Conservation (phyloP, 1,140 invertebrate genomes). For the Hylyphantes graminicola region DNA sequence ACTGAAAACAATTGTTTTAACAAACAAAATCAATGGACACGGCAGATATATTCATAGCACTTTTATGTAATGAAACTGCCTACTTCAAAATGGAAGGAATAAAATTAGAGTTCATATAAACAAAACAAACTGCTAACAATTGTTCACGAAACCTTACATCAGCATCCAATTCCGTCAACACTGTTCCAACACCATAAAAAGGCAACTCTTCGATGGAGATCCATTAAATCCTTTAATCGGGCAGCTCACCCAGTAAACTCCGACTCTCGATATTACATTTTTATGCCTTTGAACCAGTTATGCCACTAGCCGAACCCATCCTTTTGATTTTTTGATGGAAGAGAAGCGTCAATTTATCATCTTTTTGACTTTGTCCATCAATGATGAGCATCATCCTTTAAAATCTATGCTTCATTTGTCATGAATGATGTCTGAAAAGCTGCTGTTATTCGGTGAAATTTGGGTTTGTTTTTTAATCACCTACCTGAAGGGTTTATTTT, state of each 20-base stretch:
- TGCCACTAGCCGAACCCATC: constrained; percentile 11
- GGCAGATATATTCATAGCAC: too few relatives aligned
- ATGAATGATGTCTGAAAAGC: background rate
- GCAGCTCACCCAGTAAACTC: constrained; percentile 45
- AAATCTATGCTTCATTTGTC: constrained; percentile 17
- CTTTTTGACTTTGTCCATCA: background rate
- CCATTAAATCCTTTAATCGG: constrained; percentile 34
- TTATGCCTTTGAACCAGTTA: constrained; percentile 33
- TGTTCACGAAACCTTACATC: too few relatives aligned
- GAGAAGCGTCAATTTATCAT: constrained; percentile 21
- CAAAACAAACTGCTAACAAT: too few relatives aligned
- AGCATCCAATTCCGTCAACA: constrained; percentile 1
- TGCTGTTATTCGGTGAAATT: background rate
- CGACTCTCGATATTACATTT: constrained; percentile 25
- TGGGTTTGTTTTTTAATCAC: too few relatives aligned
- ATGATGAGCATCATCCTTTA: constrained; percentile 1
- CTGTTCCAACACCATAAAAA: constrained; percentile 36
- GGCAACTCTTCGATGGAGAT: background rate
- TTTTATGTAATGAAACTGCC: too few relatives aligned
- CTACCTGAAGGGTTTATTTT: too few relatives aligned
- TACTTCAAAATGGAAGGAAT: too few relatives aligned
- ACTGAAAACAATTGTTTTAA: too few relatives aligned
- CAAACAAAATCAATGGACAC: too few relatives aligned
- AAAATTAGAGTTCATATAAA: too few relatives aligned
- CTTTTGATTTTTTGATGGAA: background rate